Evolutionary conservation across 2,888 invertebrate species (phyloP), one percentile per base, ranked within the genome.

Genomic region (Linhomoeus sp.): DNA sequence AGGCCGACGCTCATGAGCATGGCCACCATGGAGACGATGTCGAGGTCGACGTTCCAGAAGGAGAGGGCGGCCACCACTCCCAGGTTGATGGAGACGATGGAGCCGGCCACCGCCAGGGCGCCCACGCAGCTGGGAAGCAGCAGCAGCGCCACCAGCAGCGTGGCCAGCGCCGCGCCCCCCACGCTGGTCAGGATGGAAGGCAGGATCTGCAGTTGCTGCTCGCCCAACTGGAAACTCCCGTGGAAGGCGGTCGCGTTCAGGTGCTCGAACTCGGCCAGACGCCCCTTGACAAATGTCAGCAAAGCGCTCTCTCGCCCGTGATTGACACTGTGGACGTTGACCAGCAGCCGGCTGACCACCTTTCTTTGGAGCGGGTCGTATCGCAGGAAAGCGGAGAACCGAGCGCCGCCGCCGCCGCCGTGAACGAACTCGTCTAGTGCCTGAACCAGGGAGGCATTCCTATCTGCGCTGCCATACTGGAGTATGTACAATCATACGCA

Each of bases 11-110:
- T 86, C 86, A 87, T 86, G 54, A 87, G 86, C 43, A 87, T 72
- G 64, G 87, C 87, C 51, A 87, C 86, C 86, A 87, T 87, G 1
- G 86, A 86, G 58, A 87, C 85, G 0, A 49, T 46, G 38, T 49
- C 49, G 42, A 87, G 72, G 61, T 83, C 84, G 9, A 87, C 86
- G 55, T 79, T 79, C 87, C 87, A 87, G 22, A 86, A 70, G 0
- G 86, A 80, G 87, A 87, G 87, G 70, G 85, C 86, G 5, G 87
- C 87, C 1, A 84, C 79, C 0, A 87, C 86, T 1, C 87, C 87
- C 9, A 79, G 69, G 67, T 86, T 86, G 54, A 87, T 87, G 9
- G 86, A 86, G 49, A 86, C 77, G 48, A 87, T 85, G 59, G 84
- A 84, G 63, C 86, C 81, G 2, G 86, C 85, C 1, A 87, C 85